phyloP scores from a whole-genome alignment of 1,140 invertebrate species.

The Aphelinus atriplicis region DNA sequence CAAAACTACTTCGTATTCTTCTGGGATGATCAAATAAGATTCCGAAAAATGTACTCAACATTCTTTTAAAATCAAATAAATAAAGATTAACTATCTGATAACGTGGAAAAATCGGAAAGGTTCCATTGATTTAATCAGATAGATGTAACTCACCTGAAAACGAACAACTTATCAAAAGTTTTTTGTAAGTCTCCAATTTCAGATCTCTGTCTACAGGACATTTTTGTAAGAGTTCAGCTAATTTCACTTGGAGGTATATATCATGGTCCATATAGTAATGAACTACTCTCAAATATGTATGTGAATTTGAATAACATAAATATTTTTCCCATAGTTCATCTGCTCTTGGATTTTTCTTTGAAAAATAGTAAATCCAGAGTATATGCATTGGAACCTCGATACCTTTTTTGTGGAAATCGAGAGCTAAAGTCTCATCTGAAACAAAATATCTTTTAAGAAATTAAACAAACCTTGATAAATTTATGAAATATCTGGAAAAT shows the following conservation, averaged over 20 bases:
- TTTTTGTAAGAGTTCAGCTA: conserved; percentile 9
- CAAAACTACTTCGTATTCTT: too few species aligned
- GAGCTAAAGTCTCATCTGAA: conserved; percentile 1
- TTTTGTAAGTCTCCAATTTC: neutral
- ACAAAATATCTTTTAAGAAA: neutral
- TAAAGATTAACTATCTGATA: neutral
- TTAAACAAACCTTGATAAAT: neutral
- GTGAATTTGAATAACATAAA: neutral
- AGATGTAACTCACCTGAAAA: neutral
- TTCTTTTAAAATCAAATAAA: neutral
- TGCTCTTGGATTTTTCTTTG: neutral
- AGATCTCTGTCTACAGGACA: neutral
- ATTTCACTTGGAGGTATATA: neutral
- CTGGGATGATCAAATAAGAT: too few species aligned
- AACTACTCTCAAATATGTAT: neutral
- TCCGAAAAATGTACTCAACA: too few species aligned
- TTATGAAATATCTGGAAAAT: neutral
- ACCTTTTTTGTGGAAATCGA: neutral
- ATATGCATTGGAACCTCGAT: neutral
- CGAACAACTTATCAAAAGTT: conserved; percentile 1
- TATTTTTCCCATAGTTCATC: neutral
- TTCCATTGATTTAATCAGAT: neutral
- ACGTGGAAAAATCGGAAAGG: too few species aligned
- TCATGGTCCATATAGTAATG: neutral
- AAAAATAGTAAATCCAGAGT: conserved; percentile 23